Base-by-base conservation (phyloP, 2,888 invertebrate species). In the Exocentrus adspersus region DNA sequence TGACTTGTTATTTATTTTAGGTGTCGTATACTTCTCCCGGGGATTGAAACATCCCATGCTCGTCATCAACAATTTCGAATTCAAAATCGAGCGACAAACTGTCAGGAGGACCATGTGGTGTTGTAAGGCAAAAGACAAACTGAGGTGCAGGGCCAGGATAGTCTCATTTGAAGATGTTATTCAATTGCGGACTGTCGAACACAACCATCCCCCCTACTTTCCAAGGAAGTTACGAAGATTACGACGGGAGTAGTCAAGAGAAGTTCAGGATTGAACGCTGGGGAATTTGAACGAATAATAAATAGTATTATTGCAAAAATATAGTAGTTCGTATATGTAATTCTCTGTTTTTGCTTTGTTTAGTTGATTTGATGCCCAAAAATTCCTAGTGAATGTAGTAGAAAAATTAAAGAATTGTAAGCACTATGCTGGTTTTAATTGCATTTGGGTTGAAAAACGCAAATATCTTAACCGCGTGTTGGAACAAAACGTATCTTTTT, bases 31-130 rank as follows among this genome's bases (percentile, higher is more conserved):
- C 52, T 69, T 68, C 43, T 64, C 45, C 17, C 53, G 41, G 52
- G 72, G 68, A 2, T n/a, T 57, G n/a, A 73, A 72, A 60, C 50
- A 71, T 42, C 69, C 71, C 20, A 65, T 65, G 50, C 52, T 74
- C 16, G 65, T 74, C 17, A 30, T 70, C 9, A 54, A 73, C 53
- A 51, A 61, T 30, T 69, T 66, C 52, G 68, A 67, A 19, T 75
- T 66, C 53, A 65, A 61, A 59, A 19, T 71, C 5, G 69, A 72
- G 21, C 62, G 59, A 21, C 62, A 57, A 21, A 20, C 32, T 3
- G 42, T 53, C 10, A 60, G 57, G 9, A 70, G 52, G 52, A 69
- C 60, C 10, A 57, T 60, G n/a, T 74, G 74, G 74, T 68, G 68
- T 21, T 74, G 74, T 52, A 65, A 62, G 24, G 54, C 65, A 6